phyloP scores from a whole-genome alignment of 1,140 invertebrate genomes.

The Littorina saxatilis region DNA sequence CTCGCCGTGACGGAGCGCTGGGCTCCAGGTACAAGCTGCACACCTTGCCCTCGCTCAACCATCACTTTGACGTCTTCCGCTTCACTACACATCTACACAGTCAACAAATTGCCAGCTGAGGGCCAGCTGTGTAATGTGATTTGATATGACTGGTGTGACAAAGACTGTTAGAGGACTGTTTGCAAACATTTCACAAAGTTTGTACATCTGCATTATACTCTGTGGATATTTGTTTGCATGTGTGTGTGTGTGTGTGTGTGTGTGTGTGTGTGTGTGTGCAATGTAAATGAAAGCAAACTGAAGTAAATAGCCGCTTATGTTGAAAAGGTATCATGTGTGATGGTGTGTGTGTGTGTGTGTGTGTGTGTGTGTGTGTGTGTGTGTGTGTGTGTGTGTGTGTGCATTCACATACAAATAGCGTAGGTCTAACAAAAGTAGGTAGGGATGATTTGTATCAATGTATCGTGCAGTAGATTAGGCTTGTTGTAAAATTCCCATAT shows the following conservation, averaged over 20 bases:
- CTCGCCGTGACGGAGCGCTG: conserved; percentile 83
- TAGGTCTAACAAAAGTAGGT: not conserved
- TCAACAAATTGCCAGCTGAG: not conserved
- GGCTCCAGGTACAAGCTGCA: conserved; percentile 86
- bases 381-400: conserved; percentile 18
- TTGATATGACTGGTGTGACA: not conserved
- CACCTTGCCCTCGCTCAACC: conserved; percentile 87
- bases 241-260: not conserved
- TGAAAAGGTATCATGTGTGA: not conserved
- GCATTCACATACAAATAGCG: not conserved
- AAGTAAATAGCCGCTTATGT: not conserved
- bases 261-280: not conserved
- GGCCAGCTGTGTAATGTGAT: not conserved
- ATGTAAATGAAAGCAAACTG: not conserved
- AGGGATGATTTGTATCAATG: not conserved
- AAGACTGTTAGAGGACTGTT: not conserved
- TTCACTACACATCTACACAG: not conserved
- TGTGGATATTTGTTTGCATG: not conserved
- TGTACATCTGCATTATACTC: not conserved
- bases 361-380: not conserved
- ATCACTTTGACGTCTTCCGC: conserved; percentile 89
- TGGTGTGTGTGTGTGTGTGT: not conserved
- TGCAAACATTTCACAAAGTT: not conserved
- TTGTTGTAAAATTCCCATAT: too few relatives aligned
- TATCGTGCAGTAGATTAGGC: too few relatives aligned